These are phyloP conservation scores for Cryptoprocta ferox DNA, from an alignment of 2,797 vertebrate species.

Conservation along the genomic window DNA sequence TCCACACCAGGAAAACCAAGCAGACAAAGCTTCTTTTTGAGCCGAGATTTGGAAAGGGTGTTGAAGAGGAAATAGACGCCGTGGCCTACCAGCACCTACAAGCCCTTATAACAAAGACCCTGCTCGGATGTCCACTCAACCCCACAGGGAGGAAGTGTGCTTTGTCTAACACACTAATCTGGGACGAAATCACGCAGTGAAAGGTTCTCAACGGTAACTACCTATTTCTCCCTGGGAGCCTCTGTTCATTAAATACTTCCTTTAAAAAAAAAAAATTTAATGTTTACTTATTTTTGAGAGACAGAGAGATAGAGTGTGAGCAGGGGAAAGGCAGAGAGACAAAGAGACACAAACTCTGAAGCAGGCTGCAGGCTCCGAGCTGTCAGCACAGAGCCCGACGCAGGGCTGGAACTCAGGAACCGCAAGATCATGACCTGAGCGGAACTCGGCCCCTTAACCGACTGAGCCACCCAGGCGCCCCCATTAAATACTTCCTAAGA, in stretches of 20 bases:
- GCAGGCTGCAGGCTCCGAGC: too few species aligned
- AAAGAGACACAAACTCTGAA: too few species aligned
- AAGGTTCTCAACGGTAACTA: neutral
- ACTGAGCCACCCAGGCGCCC: too few species aligned
- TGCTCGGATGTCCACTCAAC: neutral
- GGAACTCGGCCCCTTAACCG: too few species aligned
- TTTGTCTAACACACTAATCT: neutral
- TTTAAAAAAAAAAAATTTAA: neutral
- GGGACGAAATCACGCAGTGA: neutral
- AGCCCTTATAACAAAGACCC: neutral
- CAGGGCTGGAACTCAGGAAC: too few species aligned
- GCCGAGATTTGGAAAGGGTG: neutral
- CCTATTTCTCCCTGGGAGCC: neutral
- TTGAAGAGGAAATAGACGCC: neutral
- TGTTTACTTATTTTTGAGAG: too few species aligned
- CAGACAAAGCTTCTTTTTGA: conserved; percentile 75
- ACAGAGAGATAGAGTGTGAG: too few species aligned
- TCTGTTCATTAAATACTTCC: neutral
- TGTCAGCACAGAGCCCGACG: too few species aligned
- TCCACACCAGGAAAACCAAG: conserved; percentile 63
- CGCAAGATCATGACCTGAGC: too few species aligned
- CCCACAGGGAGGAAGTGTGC: neutral
- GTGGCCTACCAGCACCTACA: neutral
- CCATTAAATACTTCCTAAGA: neutral
- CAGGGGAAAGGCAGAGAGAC: too few species aligned